Percentiles rank a stretch among this genome's conserved stretches.
Conservation (phyloP, 2,888 invertebrate species). For the Protophormia terraenovae region DNA sequence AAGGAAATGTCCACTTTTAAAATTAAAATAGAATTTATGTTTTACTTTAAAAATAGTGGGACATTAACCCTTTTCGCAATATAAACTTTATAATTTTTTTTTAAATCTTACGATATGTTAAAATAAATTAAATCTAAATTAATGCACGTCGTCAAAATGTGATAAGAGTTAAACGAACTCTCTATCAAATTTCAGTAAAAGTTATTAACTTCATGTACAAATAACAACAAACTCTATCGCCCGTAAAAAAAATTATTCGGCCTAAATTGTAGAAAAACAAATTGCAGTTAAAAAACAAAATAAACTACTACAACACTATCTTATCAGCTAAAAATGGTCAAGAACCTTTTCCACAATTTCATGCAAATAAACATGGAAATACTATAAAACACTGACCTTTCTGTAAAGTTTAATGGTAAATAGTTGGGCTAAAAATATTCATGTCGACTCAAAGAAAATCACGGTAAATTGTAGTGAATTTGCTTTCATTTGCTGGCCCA, state of each 20-base stretch:
- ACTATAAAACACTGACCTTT: conserved; percentile 45
- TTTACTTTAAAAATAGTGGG: too few species aligned
- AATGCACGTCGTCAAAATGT: conserved; percentile 7
- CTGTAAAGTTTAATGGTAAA: background rate
- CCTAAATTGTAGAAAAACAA: conserved; percentile 1
- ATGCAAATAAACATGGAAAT: background rate
- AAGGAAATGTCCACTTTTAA: too few species aligned
- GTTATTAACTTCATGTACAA: background rate
- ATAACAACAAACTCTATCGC: background rate
- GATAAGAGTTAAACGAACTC: conserved; percentile 55
- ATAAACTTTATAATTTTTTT: conserved; percentile 3
- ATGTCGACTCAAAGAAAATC: background rate
- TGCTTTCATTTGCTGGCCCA: background rate
- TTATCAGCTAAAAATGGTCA: background rate
- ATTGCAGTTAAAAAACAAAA: conserved; percentile 4
- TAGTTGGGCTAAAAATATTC: background rate
- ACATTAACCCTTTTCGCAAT: background rate
- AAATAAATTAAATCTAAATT: conserved; percentile 7
- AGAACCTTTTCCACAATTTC: background rate
- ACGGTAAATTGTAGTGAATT: conserved; percentile 6
- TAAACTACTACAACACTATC: background rate
- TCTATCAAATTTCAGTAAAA: background rate
- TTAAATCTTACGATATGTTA: conserved; percentile 4
- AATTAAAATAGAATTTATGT: too few species aligned
- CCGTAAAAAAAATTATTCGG: background rate